Percentiles rank a stretch among this genome's conserved stretches.
Conservation (phyloP, 2,888 invertebrate species). For the Tortrix viridana region DNA sequence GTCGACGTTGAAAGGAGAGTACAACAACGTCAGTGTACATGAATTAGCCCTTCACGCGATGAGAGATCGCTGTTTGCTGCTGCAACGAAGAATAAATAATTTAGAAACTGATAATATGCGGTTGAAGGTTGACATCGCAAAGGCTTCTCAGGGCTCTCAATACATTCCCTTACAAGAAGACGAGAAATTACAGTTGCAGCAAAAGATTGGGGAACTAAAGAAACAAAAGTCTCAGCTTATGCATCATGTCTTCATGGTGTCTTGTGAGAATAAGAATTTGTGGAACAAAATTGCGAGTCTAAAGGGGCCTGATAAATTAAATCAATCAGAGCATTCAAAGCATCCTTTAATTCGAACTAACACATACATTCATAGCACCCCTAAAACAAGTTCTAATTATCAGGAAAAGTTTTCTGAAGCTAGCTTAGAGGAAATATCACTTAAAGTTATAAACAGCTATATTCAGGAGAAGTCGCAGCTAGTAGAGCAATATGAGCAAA, state of each 20-base stretch:
- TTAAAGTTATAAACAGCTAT: conserved; percentile 88
- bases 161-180: conserved; percentile 67
- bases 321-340: conserved; percentile 56
- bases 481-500: conserved; percentile 88
- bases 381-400: conserved; percentile 83
- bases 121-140: conserved; percentile 74
- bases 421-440: conserved; percentile 91
- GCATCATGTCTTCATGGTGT: conserved; percentile 92
- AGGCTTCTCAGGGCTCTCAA: conserved; percentile 57
- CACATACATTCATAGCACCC: conserved; percentile 88
- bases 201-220: conserved; percentile 87
- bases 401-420: conserved; percentile 83
- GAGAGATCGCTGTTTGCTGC: conserved; percentile 90
- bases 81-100: conserved; percentile 87
- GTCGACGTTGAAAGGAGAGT: conserved; percentile 71
- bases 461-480: conserved; percentile 88
- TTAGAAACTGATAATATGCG: conserved; percentile 91
- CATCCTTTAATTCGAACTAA: conserved; percentile 76
- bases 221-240: conserved; percentile 90
- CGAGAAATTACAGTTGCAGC: conserved; percentile 81
- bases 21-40: conserved; percentile 84
- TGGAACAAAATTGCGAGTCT: conserved; percentile 89
- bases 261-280: conserved; percentile 90
- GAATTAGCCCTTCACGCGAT: conserved; percentile 92
- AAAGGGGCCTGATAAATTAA: conserved; percentile 59